Base-by-base conservation (phyloP, 2,888 invertebrate genomes). In the Cephus pygmeus region DNA sequence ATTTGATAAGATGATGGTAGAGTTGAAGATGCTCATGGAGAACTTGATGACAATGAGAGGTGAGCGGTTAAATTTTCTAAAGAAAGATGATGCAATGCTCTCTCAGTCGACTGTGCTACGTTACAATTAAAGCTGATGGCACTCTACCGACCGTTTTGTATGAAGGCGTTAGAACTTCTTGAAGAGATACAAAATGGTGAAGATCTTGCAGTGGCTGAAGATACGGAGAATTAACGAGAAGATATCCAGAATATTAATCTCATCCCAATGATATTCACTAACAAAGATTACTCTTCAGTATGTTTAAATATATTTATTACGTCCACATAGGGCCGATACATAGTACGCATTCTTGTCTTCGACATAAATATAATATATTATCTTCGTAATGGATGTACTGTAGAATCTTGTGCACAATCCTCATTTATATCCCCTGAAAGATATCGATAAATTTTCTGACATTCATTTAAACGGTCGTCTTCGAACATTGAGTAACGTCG, bases 231-330 rank as follows among this genome's bases (percentile, higher is more conserved):
- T 69, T 11, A 69, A 69, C 12, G 6, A 12, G 12, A 69, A 11
- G 69, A n/a, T 40, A 40, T 40, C 4, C 15, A 15, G 4, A 40
- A 40, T 40, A 40, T 40, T 40, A 40, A 15, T 40, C 15, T 15
- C 40, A 15, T 40, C 4, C 4, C 15, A 6, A 40, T 15, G 40
- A 15, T 40, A 15, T 40, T 40, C 40, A 6, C 15, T 40, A 12
- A 12, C 36, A 12, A 40, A 6, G 40, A 15, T 40, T 40, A 40
- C 40, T 40, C 40, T 40, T 40, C 15, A 79, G 82, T 82, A 84
- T 84, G 80, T 82, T 83, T 82, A 83, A 85, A 85, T 86, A 85
- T 87, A 87, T 85, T 84, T 83, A 83, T 85, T 76, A 81, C 79
- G 81, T 79, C 81, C 81, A 83, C 84, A 83, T 81, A 85, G 81